These are phyloP conservation scores for Acleris literana DNA, from an alignment of 2,888 invertebrate species.

Conservation along the genomic window DNA sequence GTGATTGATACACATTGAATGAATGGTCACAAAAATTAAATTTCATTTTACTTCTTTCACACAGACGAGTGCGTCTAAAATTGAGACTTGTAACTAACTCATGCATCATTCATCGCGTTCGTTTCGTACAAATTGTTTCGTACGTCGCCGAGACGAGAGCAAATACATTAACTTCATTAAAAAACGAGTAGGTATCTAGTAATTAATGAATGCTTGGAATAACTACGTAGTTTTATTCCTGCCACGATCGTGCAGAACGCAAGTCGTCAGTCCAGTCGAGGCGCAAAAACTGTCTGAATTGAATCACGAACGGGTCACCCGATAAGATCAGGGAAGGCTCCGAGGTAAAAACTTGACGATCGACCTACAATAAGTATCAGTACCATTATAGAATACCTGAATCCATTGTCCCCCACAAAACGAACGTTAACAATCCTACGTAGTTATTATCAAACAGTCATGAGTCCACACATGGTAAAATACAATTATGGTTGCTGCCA, in stretches of 20 bases:
- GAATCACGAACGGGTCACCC: constrained; percentile 47
- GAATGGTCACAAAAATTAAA: too few species aligned
- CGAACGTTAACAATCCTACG: not conserved
- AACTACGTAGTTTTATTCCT: constrained; percentile 33
- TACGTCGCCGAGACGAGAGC: constrained; percentile 27
- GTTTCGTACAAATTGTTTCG: constrained; percentile 33
- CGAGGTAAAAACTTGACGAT: constrained; percentile 38
- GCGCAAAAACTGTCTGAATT: constrained; percentile 51
- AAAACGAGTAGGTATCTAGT: constrained; percentile 39
- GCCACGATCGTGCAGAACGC: constrained; percentile 34
- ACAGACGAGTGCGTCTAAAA: constrained; percentile 15
- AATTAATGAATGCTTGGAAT: constrained; percentile 47
- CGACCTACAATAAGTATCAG: constrained; percentile 15
- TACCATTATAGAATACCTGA: constrained; percentile 17
- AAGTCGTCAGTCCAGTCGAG: constrained; percentile 34
- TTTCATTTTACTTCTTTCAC: constrained; percentile 4
- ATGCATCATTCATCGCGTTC: constrained; percentile 22
- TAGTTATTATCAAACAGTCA: not conserved
- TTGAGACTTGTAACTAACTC: constrained; percentile 7
- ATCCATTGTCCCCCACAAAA: constrained; percentile 13
- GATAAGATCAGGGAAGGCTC: constrained; percentile 48
- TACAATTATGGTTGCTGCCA: constrained; percentile 3
- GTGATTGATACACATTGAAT: not conserved
- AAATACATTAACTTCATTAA: constrained; percentile 31
- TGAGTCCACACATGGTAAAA: not conserved